Base-by-base conservation (phyloP, 2,797 vertebrate genomes). In the Spinibarbus caldwelli region DNA sequence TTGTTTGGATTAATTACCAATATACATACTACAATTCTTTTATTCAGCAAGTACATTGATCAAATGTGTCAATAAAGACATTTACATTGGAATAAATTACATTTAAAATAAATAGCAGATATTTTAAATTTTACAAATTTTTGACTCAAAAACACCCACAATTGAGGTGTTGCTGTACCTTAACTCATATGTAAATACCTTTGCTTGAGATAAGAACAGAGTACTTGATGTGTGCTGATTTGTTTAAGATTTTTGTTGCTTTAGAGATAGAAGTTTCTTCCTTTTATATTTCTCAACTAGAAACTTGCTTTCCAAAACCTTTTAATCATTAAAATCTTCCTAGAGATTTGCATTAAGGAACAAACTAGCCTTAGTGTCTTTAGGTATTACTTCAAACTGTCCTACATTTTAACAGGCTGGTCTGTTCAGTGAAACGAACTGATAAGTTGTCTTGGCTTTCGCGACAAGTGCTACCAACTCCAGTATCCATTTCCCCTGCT, bases 311-410 rank as follows among this genome's bases (percentile, higher is more conserved):
- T 77, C 1, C 38, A 57, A 77, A 57, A n/a, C 1, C 1, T 15
- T 54, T 38, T 5, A 76, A 15, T 57, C 31, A 52, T 54, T 76
- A 3, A 36, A 54, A 36, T 23, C 31, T 36, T 38, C 21, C 34
- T 1, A n/a, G 12, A 77, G 49, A 77, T 77, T 77, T 77, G 49
- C 49, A 77, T 77, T 26, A 77, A 77, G 34, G 34, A 77, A 38
- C 72, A 52, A 34, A 34, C 72, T 6, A 12, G 9, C 17, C 5
- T 34, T 31, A 41, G 67, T 10, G 38, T 29, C 43, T 26, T 49
- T 31, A 73, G 26, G n/a, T 43, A 71, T 49, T 49, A 59, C 52
- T 29, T 62, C n/a, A 73, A 82, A 72, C 68, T 17, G 12, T 73
- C 54, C 19, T 23, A 73, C 6, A 62, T 43, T 23, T 82, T 29